Base-by-base conservation (phyloP, 30 jellyfish, hydroid and myxozoan genomes). In the Pseudorhiza aurosa region DNA sequence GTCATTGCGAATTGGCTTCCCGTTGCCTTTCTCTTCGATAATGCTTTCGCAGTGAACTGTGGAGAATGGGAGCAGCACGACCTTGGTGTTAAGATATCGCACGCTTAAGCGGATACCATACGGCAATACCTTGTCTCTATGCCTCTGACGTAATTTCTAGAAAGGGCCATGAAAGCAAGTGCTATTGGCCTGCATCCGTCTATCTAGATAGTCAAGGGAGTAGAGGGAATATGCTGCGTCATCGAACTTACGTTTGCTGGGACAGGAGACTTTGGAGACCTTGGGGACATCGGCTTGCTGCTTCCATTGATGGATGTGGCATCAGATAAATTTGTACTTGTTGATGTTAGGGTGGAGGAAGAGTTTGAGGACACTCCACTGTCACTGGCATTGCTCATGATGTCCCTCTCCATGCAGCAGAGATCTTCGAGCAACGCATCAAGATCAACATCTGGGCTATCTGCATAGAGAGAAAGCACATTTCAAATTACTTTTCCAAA, bases 381-480 rank as follows among this genome's bases (percentile, higher is more conserved):
- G 50, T 59, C 89, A 46, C 26, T 77, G 24, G 39, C 77, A 51
- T 73, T 45, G 42, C 43, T 70, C 75, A 56, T 65, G 64, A 91
- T 85, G 65, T 85, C 96, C 62, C 71, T 87, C 58, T 91, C 98
- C 98, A 91, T 91, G 86, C 83, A 22, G 57, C 98, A 91, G 22
- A 91, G 96, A 72, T 91, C 98, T 85, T 91, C 96, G n/a, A 91
- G 90, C 14, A 91, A 57, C 3, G 98, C 96, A 65, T 91, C 98
- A 42, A 91, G 88, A 65, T 91, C 98, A 10, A 91, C 98, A 85
- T 91, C 98, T 33, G 95, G 95, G 11, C 96, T 45, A 32, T 91
- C 98, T 91, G 67, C 4, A 53, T 8, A 6, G 62, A 15, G n/a
- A 26, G n/a, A 6, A 47, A n/a, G n/a, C n/a, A n/a, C n/a, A n/a